Evolutionary conservation across 1,140 invertebrate species (phyloP).

Genomic region (Sweltsa coloradensis): DNA sequence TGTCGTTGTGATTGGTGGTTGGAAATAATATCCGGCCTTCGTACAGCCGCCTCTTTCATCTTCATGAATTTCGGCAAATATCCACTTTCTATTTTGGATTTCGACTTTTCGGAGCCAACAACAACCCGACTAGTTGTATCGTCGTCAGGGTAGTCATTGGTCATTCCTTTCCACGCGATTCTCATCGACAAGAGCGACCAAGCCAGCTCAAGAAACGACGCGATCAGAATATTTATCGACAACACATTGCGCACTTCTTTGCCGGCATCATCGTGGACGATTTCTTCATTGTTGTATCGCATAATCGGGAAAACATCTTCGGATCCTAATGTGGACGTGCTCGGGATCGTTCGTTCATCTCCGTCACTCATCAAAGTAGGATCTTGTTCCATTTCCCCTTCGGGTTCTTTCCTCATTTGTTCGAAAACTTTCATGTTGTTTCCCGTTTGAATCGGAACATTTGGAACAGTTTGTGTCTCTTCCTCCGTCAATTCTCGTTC

Average conservation of each 20-base stretch:
- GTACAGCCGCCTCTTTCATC: slow-evolving; percentile 35
- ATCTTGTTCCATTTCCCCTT: no score
- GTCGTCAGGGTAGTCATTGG: slow-evolving; percentile 40
- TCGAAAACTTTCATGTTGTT: no score
- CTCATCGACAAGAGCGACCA: slow-evolving; percentile 45
- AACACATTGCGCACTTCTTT: slow-evolving; percentile 29
- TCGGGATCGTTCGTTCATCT: neutral
- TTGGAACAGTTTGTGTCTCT: no score
- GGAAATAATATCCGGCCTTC: slow-evolving; percentile 24
- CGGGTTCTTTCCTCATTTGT: no score
- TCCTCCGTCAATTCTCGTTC: no score
- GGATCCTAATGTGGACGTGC: no score
- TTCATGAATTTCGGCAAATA: slow-evolving; percentile 33
- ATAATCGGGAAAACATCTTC: no score
- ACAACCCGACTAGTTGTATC: slow-evolving; percentile 23
- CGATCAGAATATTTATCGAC: slow-evolving; percentile 42
- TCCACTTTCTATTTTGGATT: slow-evolving; percentile 26
- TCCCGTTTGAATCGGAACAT: no score
- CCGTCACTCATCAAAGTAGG: no score
- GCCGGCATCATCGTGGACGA: slow-evolving; percentile 32
- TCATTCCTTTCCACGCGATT: slow-evolving; percentile 46
- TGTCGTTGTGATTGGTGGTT: slow-evolving; percentile 19
- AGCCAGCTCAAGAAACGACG: slow-evolving; percentile 39
- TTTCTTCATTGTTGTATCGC: neutral
- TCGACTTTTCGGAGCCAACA: no score